Percentiles rank a stretch among this genome's conserved stretches.
Evolutionary conservation across 2,797 vertebrate genomes (phyloP).

Genomic region (Podarcis lilfordi): DNA sequence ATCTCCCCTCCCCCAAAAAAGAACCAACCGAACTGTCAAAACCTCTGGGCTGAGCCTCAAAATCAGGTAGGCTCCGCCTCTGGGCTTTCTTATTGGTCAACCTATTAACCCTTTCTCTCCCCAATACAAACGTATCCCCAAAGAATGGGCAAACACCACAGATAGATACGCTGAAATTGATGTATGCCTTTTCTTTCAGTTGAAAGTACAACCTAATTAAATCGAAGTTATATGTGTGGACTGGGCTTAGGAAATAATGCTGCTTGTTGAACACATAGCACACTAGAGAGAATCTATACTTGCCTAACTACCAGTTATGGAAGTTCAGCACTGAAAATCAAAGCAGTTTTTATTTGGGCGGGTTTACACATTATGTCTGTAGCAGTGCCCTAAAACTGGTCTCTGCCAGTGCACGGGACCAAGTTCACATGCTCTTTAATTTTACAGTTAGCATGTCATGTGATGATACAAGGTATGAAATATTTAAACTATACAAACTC

Average conservation of each 20-base stretch:
- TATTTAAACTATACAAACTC: not conserved
- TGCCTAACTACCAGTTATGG: not conserved
- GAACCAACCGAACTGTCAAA: no score
- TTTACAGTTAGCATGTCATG: not conserved
- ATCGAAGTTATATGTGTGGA: no score
- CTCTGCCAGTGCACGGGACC: not conserved
- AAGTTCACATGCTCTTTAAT: not conserved
- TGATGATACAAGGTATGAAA: not conserved
- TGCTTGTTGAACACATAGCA: not conserved
- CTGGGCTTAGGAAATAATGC: not conserved
- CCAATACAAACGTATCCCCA: no score
- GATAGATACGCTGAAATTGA: not conserved
- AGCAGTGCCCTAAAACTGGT: not conserved
- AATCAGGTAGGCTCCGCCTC: no score
- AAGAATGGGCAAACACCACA: no score
- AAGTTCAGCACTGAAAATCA: not conserved
- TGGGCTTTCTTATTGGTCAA: no score
- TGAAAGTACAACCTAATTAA: not conserved
- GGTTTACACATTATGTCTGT: not conserved
- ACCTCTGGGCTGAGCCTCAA: no score
- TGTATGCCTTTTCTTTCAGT: not conserved
- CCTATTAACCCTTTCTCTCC: no score
- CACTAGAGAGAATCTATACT: no score
- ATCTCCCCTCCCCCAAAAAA: no score
- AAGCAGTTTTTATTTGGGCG: not conserved